These are phyloP conservation scores for Donacobius atricapilla DNA, from an alignment of 2,113 vertebrate species.

Conservation along the genomic window DNA sequence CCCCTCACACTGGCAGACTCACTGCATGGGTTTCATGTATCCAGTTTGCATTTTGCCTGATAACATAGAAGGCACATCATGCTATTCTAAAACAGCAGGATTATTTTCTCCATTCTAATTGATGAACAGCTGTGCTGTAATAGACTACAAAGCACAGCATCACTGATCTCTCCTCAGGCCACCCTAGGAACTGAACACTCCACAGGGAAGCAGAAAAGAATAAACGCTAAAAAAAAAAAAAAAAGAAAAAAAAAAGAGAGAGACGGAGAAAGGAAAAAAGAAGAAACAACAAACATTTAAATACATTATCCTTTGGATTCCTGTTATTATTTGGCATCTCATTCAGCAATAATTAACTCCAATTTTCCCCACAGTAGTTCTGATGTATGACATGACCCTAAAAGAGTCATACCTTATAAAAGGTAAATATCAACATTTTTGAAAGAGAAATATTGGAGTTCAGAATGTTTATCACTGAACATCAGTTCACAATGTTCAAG, in stretches of 20 bases:
- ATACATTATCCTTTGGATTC: neutral
- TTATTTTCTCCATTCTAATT: constrained; percentile 65
- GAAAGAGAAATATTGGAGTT: neutral
- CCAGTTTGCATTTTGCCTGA: constrained; percentile 62
- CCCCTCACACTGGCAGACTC: neutral
- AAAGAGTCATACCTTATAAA: neutral
- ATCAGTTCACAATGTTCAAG: neutral
- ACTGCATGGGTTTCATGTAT: constrained; percentile 46
- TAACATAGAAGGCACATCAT: constrained; percentile 40
- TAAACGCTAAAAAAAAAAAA: neutral
- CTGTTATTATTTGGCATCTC: neutral
- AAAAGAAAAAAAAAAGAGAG: neutral
- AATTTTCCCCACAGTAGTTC: constrained; percentile 15
- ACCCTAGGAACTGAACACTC: constrained; percentile 63
- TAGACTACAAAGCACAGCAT: constrained; percentile 64
- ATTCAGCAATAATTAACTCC: neutral
- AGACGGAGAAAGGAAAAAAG: neutral
- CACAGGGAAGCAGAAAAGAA: constrained; percentile 56
- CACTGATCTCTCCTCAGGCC: constrained; percentile 73
- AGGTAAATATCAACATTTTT: neutral
- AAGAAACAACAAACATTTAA: constrained; percentile 9
- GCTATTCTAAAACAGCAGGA: constrained; percentile 62
- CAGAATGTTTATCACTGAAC: neutral
- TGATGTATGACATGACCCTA: neutral
- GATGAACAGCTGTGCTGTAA: constrained; percentile 73